Evolutionary conservation across 2,797 vertebrate genomes (phyloP).

Genomic region (Iguana delicatissima): DNA sequence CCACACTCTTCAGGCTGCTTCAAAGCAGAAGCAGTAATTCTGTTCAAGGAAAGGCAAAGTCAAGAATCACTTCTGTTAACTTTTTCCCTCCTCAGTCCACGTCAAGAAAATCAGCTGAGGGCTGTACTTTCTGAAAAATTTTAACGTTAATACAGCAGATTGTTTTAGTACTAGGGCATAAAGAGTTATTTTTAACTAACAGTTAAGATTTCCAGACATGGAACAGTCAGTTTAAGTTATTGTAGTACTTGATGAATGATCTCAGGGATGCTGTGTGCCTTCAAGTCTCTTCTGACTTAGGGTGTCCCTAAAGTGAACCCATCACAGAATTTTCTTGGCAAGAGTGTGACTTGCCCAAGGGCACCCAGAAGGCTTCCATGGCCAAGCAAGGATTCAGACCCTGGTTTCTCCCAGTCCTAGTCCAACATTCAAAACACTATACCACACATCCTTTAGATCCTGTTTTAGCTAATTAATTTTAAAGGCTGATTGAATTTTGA

Average conservation of each 20-base stretch:
- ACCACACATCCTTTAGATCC: neutral
- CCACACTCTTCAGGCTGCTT: neutral
- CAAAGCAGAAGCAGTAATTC: neutral
- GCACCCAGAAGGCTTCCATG: too few relatives aligned
- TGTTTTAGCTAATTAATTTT: neutral
- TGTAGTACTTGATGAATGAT: neutral
- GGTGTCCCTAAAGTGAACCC: too few relatives aligned
- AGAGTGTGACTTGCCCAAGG: too few relatives aligned
- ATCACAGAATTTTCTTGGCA: too few relatives aligned
- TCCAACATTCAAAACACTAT: too few relatives aligned
- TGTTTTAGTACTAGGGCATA: neutral
- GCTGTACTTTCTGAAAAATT: neutral
- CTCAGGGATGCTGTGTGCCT: neutral
- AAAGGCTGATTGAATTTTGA: neutral
- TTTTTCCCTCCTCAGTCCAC: neutral
- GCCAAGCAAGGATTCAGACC: too few relatives aligned
- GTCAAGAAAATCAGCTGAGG: neutral
- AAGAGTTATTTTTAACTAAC: neutral
- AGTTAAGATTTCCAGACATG: neutral
- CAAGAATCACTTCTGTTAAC: slow-evolving; percentile 11
- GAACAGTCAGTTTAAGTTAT: neutral
- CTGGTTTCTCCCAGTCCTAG: too few relatives aligned
- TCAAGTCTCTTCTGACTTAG: too few relatives aligned
- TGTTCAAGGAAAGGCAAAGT: neutral
- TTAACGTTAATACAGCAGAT: neutral